Evolutionary conservation across 2,888 invertebrate species (phyloP).

Genomic region (Cephus sareptanus): DNA sequence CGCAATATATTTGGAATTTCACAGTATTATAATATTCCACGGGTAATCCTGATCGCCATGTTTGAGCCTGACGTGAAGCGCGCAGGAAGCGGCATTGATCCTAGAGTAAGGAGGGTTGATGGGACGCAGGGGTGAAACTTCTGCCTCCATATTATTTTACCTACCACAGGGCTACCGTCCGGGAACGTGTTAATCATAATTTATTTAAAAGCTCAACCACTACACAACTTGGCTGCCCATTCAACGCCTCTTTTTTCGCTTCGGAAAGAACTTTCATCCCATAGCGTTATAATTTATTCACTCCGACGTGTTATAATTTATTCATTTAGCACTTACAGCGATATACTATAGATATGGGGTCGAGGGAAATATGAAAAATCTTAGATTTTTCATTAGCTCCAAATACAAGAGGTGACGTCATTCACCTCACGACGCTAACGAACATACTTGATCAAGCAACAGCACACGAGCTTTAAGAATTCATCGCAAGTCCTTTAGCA

Average conservation of each 20-base stretch:
- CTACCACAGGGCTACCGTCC: conserved; percentile 6
- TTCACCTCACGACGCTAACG: no score
- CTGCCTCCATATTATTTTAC: conserved; percentile 19
- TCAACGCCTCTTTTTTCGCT: conserved; percentile 12
- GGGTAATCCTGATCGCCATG: not conserved
- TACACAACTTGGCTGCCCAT: conserved; percentile 8
- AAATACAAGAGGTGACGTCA: no score
- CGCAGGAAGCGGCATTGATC: conserved; percentile 22
- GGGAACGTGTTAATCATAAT: conserved; percentile 28
- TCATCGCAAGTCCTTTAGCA: no score
- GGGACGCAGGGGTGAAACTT: conserved; percentile 15
- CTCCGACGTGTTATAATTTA: no score
- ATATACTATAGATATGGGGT: no score
- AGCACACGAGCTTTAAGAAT: no score
- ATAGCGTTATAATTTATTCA: not conserved
- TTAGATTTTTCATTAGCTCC: no score
- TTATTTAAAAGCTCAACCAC: conserved; percentile 30
- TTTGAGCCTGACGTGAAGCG: conserved; percentile 5
- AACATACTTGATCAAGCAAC: no score
- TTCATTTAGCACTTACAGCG: no score
- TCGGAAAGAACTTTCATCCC: not conserved
- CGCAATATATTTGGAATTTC: no score
- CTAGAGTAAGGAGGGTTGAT: conserved; percentile 12
- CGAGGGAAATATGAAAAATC: no score
- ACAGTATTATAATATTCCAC: no score